These are phyloP conservation scores for Dermatemys mawii DNA, from an alignment of 2,113 vertebrate species.

Conservation along the genomic window DNA sequence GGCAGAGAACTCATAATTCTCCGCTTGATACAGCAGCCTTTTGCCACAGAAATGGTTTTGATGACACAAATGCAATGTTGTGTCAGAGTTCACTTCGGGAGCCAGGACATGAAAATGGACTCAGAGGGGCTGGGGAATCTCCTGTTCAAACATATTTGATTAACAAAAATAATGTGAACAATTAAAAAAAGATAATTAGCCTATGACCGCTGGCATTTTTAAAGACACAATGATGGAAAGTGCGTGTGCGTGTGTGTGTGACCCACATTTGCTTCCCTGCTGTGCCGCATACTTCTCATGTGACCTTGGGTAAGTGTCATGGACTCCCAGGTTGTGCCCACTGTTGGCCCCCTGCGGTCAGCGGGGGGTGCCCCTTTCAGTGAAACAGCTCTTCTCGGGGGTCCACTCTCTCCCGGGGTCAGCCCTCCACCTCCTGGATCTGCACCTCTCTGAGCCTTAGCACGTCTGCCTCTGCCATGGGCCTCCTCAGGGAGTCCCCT, in stretches of 20 bases:
- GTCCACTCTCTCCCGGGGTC: too few relatives aligned
- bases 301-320: neutral
- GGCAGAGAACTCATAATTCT: neutral
- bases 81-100: neutral
- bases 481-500: too few relatives aligned
- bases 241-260: neutral
- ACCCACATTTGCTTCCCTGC: neutral
- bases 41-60: neutral
- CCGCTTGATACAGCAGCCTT: neutral
- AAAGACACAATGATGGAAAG: neutral
- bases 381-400: too few relatives aligned
- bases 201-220: neutral
- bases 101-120: slow-evolving; percentile 3
- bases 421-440: too few relatives aligned
- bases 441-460: too few relatives aligned
- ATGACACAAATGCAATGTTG: neutral
- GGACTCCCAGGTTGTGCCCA: too few relatives aligned
- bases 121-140: neutral
- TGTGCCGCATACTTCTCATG: neutral
- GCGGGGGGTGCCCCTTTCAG: too few relatives aligned
- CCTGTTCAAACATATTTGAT: neutral
- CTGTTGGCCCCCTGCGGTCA: too few relatives aligned
- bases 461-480: too few relatives aligned
- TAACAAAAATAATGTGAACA: neutral
- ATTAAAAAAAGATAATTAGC: slow-evolving; percentile 28